phyloP scores from a whole-genome alignment of 2,888 invertebrate species.

The Ligdia adustata region DNA sequence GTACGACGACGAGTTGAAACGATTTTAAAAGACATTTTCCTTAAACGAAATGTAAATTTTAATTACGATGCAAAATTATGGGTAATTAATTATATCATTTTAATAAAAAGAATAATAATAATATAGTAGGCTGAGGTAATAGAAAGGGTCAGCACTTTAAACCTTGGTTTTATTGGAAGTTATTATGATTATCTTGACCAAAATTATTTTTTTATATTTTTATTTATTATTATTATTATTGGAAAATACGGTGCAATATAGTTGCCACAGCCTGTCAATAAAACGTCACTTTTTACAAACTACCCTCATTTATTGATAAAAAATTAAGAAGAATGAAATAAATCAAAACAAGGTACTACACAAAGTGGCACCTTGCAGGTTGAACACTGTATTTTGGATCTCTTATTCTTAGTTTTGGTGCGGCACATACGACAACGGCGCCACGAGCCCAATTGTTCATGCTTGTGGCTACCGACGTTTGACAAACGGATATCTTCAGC shows the following conservation, averaged over 20 bases:
- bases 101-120: too few species aligned
- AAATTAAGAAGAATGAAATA: slow-evolving; percentile 26
- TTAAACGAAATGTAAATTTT: too few species aligned
- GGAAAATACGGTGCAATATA: slow-evolving; percentile 31
- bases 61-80: too few species aligned
- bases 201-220: too few species aligned
- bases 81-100: too few species aligned
- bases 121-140: too few species aligned
- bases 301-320: slow-evolving; percentile 18
- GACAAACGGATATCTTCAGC: slow-evolving; percentile 27
- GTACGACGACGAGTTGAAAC: too few species aligned
- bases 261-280: slow-evolving; percentile 27
- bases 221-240: too few species aligned
- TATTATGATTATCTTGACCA: too few species aligned
- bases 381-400: slow-evolving; percentile 30
- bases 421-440: slow-evolving; percentile 33
- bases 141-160: too few species aligned
- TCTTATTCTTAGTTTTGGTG: slow-evolving; percentile 32
- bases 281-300: slow-evolving; percentile 20
- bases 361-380: slow-evolving; percentile 34
- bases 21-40: too few species aligned
- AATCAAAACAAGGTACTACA: slow-evolving; percentile 31
- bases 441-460: slow-evolving; percentile 24
- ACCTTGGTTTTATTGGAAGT: too few species aligned
- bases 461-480: slow-evolving; percentile 25